phyloP scores from a whole-genome alignment of 2,797 vertebrate species.

The Fistularia tabacaria region DNA sequence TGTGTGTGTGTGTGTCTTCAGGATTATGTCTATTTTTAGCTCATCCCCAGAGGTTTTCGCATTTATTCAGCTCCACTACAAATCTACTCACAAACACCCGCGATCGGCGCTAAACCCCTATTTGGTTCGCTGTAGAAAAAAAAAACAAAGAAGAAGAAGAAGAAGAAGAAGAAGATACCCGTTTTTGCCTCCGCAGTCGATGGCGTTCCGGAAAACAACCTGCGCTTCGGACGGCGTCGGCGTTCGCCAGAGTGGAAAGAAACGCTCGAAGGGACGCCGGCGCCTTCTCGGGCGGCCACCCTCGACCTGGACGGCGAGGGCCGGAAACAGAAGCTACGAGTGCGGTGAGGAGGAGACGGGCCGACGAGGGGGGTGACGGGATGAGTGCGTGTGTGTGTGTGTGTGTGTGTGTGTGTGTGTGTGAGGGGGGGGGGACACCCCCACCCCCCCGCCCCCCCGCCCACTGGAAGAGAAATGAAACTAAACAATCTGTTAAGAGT shows the following conservation, averaged over 20 bases:
- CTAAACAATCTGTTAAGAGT: conserved; percentile 64
- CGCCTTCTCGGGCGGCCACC: conserved; percentile 44
- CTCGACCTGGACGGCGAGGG: conserved; percentile 3
- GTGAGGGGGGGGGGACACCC: no score
- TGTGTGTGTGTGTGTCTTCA: conserved; percentile 36
- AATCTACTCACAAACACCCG: conserved; percentile 63
- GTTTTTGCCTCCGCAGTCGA: conserved; percentile 60
- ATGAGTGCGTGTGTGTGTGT: neutral
- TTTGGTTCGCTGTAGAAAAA: conserved; percentile 64
- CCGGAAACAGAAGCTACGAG: no score
- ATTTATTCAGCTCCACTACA: conserved; percentile 60
- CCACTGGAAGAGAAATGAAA: conserved; percentile 52
- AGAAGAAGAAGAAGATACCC: conserved; percentile 63
- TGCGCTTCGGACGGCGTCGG: conserved; percentile 47
- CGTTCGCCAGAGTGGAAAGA: conserved; percentile 16
- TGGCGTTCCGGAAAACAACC: conserved; percentile 39
- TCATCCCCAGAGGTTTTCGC: conserved; percentile 54
- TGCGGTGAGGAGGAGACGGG: conserved; percentile 52
- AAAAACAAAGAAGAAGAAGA: conserved; percentile 34
- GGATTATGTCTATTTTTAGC: conserved; percentile 65
- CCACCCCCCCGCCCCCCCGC: neutral
- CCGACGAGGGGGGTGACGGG: conserved; percentile 58
- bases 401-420: no score
- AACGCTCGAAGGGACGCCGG: conserved; percentile 41
- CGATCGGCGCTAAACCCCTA: conserved; percentile 57